Conservation (phyloP, 2,797 vertebrate genomes). For the Myripristis murdjan region DNA sequence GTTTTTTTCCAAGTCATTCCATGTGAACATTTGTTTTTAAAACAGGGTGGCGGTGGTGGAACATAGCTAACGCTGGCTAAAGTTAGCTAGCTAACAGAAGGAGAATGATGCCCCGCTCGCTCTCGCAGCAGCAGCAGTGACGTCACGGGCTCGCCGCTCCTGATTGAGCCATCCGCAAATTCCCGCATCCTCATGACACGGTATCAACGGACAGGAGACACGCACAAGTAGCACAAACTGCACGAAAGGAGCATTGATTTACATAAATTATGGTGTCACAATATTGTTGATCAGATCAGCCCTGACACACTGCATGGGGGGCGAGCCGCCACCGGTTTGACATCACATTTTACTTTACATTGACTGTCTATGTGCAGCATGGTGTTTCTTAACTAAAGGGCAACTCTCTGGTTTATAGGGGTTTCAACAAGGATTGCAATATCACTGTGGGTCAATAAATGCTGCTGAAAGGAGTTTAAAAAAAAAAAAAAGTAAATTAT, state of each 20-base stretch:
- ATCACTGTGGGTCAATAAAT: no score
- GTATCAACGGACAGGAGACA: background rate
- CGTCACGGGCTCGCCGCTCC: conserved; percentile 60
- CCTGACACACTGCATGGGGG: no score
- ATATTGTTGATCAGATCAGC: no score
- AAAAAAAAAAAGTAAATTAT: no score
- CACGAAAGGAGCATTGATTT: background rate
- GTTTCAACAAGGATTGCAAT: no score
- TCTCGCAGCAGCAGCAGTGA: conserved; percentile 45
- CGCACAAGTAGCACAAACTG: background rate
- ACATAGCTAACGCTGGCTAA: conserved; percentile 63
- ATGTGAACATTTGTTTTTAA: conserved; percentile 1
- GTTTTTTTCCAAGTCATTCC: conserved; percentile 43
- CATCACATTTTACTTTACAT: no score
- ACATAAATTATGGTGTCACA: no score
- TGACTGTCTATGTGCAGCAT: no score
- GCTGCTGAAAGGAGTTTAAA: no score
- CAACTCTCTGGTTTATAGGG: no score
- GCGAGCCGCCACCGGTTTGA: no score
- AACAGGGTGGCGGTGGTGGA: conserved; percentile 6
- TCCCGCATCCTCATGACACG: conserved; percentile 51
- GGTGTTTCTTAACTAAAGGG: no score
- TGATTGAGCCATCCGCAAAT: conserved; percentile 52
- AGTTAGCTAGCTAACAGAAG: conserved; percentile 62
- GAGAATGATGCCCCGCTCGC: conserved; percentile 36